A percentile compares a stretch with the other conserved stretches of the same genome.
Evolutionary conservation across 1,140 invertebrate species (phyloP).

Genomic region (Drosophila aff.): DNA sequence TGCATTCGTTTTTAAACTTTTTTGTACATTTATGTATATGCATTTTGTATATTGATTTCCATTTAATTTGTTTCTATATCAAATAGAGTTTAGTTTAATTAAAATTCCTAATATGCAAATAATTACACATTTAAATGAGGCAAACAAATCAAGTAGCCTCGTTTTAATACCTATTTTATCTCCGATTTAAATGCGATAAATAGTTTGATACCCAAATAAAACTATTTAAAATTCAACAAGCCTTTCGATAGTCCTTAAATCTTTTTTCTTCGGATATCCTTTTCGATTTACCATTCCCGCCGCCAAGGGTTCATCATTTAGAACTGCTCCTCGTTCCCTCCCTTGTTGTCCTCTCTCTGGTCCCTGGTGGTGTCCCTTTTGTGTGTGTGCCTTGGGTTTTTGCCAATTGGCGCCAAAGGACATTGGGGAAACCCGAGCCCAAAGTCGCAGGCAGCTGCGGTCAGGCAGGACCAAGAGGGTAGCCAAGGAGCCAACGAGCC

Average conservation of each 20-base stretch:
- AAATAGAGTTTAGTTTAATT: not conserved
- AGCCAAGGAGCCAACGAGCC: constrained; percentile 38
- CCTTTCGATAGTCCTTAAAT: not conserved
- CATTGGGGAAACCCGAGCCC: constrained; percentile 25
- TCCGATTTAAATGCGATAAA: not conserved
- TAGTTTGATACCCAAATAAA: not conserved
- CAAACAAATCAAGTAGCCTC: not conserved
- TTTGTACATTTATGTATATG: no score
- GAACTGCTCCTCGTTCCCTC: not conserved
- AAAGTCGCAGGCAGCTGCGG: constrained; percentile 20
- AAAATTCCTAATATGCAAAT: not conserved
- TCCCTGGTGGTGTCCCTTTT: constrained; percentile 18
- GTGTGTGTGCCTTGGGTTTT: constrained; percentile 20
- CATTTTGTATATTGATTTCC: not conserved
- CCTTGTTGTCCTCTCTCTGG: constrained; percentile 45
- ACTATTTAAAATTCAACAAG: constrained; percentile 4
- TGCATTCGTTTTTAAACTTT: no score
- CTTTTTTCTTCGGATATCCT: not conserved
- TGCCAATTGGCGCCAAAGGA: constrained; percentile 55
- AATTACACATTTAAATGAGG: not conserved
- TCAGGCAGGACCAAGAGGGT: not conserved
- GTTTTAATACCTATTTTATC: not conserved
- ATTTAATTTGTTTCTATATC: not conserved
- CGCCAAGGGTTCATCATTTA: constrained; percentile 26
- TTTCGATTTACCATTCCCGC: constrained; percentile 6